Evolutionary conservation across 2,888 invertebrate species (phyloP).

Genomic region (Eueremaeus valkanovi): DNA sequence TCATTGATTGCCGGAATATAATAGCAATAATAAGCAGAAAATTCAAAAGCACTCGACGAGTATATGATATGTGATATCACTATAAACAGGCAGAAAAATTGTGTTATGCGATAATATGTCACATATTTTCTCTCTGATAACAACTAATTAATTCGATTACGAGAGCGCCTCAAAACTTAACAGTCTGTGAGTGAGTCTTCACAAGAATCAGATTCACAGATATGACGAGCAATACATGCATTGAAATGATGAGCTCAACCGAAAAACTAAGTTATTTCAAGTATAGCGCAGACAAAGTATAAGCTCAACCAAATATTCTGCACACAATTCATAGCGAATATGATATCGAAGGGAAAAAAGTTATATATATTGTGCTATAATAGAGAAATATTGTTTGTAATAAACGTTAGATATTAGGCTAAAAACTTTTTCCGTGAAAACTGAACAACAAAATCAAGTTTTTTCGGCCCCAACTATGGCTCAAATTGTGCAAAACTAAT

Average conservation of each 20-base stretch:
- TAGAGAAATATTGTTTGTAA: neutral
- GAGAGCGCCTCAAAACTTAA: neutral
- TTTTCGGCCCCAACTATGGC: neutral
- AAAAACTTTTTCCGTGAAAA: slow-evolving; percentile 1
- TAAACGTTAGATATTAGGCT: neutral
- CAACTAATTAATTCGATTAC: slow-evolving; percentile 15
- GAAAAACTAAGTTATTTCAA: neutral
- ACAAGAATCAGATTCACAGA: neutral
- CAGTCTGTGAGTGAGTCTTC: no score
- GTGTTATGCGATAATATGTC: slow-evolving; percentile 1
- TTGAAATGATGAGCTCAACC: neutral
- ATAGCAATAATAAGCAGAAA: neutral
- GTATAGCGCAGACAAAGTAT: neutral
- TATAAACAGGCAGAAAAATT: neutral
- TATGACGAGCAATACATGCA: neutral
- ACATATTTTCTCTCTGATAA: neutral
- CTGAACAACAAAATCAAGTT: neutral
- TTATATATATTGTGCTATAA: neutral
- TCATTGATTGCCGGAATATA: neutral
- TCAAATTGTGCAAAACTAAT: slow-evolving; percentile 12
- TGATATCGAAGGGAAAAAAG: neutral
- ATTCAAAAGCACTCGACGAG: neutral
- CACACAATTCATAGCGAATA: neutral
- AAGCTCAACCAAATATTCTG: no score
- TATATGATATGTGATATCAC: neutral